These are phyloP conservation scores for Tetramorium bicarinatum DNA, from an alignment of 2,888 invertebrate genomes.

Conservation along the genomic window DNA sequence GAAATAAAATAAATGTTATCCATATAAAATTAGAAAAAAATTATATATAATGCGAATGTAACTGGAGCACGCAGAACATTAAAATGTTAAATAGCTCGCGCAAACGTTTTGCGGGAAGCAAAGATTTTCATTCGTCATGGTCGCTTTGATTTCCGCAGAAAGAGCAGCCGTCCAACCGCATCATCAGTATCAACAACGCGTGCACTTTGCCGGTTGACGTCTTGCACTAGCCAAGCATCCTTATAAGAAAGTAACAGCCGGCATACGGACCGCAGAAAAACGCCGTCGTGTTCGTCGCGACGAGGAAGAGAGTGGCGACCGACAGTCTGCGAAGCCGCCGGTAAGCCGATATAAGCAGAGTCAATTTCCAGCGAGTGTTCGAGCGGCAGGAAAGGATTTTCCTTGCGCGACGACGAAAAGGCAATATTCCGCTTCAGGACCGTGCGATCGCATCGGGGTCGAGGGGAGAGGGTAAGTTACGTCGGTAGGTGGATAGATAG, in stretches of 20 bases:
- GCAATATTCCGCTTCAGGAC: conserved; percentile 73
- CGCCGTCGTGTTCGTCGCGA: conserved; percentile 26
- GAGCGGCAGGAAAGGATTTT: conserved; percentile 76
- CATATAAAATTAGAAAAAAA: not conserved
- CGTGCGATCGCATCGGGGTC: conserved; percentile 50
- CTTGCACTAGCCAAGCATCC: conserved; percentile 24
- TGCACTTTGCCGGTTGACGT: conserved; percentile 17
- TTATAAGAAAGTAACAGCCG: conserved; percentile 42
- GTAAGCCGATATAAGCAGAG: conserved; percentile 78
- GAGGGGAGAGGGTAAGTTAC: conserved; percentile 20
- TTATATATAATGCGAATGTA: not conserved
- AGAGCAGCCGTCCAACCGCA: not conserved
- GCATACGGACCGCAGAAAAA: conserved; percentile 37
- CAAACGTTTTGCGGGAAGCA: conserved; percentile 1
- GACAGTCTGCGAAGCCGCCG: conserved; percentile 72
- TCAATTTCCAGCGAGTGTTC: conserved; percentile 78
- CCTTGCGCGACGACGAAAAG: conserved; percentile 77
- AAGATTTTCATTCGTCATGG: conserved; percentile 35
- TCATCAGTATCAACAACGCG: conserved; percentile 41
- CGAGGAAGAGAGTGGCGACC: conserved; percentile 52
- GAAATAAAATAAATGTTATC: not conserved
- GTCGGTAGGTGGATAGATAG: conserved; percentile 18
- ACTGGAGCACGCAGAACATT: not conserved
- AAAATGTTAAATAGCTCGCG: conserved; percentile 3
- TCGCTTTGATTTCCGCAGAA: conserved; percentile 16